A percentile compares a stretch with the other conserved stretches of the same genome.
Conservation (phyloP, 1,140 invertebrate species). For the Frieseomelitta varia region DNA sequence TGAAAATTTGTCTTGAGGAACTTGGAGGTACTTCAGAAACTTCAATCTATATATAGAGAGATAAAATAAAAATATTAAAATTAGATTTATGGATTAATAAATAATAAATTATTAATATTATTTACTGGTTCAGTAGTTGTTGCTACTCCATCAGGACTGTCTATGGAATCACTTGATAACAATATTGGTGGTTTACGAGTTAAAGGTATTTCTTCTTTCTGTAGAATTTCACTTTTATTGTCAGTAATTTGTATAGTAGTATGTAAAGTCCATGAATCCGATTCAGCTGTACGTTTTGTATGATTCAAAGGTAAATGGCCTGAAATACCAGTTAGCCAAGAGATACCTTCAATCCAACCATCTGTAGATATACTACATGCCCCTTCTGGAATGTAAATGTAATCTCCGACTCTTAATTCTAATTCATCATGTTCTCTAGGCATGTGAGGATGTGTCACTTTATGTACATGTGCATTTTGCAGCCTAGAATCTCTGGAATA, state of each 20-base stretch:
- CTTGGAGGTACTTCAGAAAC: constrained; percentile 70
- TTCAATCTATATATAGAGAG: constrained; percentile 69
- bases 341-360: constrained; percentile 93
- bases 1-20: constrained; percentile 85
- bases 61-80: constrained; percentile 40
- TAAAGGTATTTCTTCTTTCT: constrained; percentile 69
- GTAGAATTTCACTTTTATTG: constrained; percentile 70
- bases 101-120: constrained; percentile 13
- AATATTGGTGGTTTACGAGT: constrained; percentile 76
- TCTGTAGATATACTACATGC: constrained; percentile 88
- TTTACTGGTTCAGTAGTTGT: constrained; percentile 72
- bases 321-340: constrained; percentile 91
- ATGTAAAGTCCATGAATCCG: constrained; percentile 95
- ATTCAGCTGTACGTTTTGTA: constrained; percentile 91
- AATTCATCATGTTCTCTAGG: constrained; percentile 92
- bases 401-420: constrained; percentile 92
- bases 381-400: constrained; percentile 90
- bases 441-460: constrained; percentile 90
- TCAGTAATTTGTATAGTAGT: constrained; percentile 84
- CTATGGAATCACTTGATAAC: constrained; percentile 79
- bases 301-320: constrained; percentile 92
- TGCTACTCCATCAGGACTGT: constrained; percentile 80
- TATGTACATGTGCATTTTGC: constrained; percentile 87
- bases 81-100: neutral
- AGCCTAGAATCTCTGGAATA: constrained; percentile 92